Conservation (phyloP, 2,888 invertebrate genomes). For the Willowsia nigromaculata region DNA sequence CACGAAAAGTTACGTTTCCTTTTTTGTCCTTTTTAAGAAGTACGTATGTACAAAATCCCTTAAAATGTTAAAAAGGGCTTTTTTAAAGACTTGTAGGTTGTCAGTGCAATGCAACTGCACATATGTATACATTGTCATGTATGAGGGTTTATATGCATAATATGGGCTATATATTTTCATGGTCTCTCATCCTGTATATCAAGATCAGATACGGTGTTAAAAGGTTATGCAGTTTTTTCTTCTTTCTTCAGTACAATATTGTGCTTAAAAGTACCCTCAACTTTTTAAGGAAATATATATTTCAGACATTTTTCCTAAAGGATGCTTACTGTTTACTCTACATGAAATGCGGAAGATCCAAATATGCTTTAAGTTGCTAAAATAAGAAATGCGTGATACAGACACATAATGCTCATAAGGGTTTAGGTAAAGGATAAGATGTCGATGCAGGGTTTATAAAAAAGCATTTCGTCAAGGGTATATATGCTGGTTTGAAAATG, state of each 20-base stretch:
- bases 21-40: constrained; percentile 33
- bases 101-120: neutral
- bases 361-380: too few relatives aligned
- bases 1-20: constrained; percentile 31
- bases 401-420: neutral
- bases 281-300: too few relatives aligned
- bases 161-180: neutral
- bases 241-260: neutral
- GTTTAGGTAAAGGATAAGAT: neutral
- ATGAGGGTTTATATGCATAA: neutral
- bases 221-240: neutral
- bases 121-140: neutral
- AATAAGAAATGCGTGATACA: too few relatives aligned
- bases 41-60: constrained; percentile 43
- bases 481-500: neutral
- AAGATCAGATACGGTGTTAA: constrained; percentile 11
- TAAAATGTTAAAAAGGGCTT: constrained; percentile 25
- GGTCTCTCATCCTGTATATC: neutral
- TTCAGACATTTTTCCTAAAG: too few relatives aligned
- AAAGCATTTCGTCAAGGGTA: neutral
- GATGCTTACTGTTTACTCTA: too few relatives aligned
- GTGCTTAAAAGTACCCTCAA: too few relatives aligned
- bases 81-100: neutral
- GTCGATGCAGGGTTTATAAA: neutral
- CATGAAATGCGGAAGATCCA: too few relatives aligned